phyloP scores from a whole-genome alignment of 2,888 invertebrate species.

The Sturmia bella region DNA sequence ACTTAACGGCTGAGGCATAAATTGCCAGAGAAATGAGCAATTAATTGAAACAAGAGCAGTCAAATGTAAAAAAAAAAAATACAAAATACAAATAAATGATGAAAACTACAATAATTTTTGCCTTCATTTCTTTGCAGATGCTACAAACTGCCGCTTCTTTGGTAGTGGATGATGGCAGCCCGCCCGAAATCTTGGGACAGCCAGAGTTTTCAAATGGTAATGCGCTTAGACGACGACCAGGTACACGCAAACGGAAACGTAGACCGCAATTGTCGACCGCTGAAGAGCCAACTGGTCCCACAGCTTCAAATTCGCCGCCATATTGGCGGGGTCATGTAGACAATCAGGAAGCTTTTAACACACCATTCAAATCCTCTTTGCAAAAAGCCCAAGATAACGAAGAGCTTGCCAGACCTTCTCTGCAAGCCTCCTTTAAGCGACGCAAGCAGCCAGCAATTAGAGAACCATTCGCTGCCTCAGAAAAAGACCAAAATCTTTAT shows the following conservation, averaged over 20 bases:
- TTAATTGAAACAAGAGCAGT: constrained; percentile 1
- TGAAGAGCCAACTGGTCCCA: neutral
- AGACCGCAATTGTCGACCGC: constrained; percentile 80
- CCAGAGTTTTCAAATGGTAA: constrained; percentile 53
- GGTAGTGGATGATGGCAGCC: constrained; percentile 67
- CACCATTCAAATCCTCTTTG: neutral
- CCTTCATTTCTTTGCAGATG: constrained; percentile 72
- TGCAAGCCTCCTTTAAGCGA: constrained; percentile 60
- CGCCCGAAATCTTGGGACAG: constrained; percentile 55
- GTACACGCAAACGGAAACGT: constrained; percentile 84
- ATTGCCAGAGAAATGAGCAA: constrained; percentile 22
- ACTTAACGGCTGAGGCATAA: constrained; percentile 16
- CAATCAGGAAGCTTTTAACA: constrained; percentile 61
- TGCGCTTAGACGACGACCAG: constrained; percentile 56
- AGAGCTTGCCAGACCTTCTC: constrained; percentile 17
- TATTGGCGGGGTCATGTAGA: constrained; percentile 82
- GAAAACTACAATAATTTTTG: neutral
- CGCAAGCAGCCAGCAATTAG: constrained; percentile 75
- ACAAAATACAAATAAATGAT: neutral
- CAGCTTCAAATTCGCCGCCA: constrained; percentile 41
- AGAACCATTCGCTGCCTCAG: constrained; percentile 79
- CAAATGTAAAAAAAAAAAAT: neutral
- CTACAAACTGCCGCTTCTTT: constrained; percentile 80
- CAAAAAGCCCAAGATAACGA: constrained; percentile 19
- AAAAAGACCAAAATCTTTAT: constrained; percentile 77